Evolutionary conservation across 2,113 vertebrate species (phyloP).

Genomic region (Dolichallabes microphthalmus): DNA sequence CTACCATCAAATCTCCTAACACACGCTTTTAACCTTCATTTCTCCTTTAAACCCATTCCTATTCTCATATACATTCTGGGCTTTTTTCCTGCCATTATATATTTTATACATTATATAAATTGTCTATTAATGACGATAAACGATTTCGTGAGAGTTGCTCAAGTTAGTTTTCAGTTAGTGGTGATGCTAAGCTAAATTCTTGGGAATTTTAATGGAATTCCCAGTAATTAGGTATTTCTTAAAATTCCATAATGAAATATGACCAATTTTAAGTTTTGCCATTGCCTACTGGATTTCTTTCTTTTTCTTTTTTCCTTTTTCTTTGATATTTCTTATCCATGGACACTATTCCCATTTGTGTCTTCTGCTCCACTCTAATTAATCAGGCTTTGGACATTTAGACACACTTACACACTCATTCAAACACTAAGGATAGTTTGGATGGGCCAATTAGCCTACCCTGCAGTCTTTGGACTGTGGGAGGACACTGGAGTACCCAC

Average conservation of each 20-base stretch:
- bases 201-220: background rate
- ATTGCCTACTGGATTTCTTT: background rate
- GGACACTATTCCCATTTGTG: too few relatives aligned
- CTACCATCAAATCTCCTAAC: background rate
- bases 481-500: too few relatives aligned
- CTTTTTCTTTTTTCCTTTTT: too few relatives aligned
- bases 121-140: background rate
- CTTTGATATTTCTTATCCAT: too few relatives aligned
- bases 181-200: background rate
- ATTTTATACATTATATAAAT: too few relatives aligned
- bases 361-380: too few relatives aligned
- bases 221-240: background rate
- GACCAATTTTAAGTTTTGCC: background rate
- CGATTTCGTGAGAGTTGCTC: background rate
- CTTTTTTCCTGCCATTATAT: too few relatives aligned
- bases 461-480: too few relatives aligned
- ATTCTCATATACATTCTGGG: background rate
- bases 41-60: background rate
- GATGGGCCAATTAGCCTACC: too few relatives aligned
- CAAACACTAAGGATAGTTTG: too few relatives aligned
- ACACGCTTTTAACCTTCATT: constrained; percentile 17
- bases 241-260: background rate
- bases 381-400: too few relatives aligned
- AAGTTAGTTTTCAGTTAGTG: background rate
- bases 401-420: too few relatives aligned